Evolutionary conservation across 2,113 vertebrate species (phyloP).

Genomic region (Willisornis vidua): DNA sequence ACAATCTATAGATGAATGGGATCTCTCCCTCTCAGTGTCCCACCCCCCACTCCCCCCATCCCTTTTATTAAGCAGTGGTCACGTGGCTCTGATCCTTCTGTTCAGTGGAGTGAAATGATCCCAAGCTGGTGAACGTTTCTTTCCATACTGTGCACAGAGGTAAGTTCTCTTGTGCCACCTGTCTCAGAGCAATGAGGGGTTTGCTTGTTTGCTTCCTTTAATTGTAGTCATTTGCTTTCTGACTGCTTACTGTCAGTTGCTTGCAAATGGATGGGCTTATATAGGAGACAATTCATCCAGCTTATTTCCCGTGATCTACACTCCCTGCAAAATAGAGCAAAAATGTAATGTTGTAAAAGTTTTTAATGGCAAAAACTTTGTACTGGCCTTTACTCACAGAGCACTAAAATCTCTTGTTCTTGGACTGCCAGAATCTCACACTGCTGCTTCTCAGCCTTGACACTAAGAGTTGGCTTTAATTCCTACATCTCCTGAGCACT

Average conservation of each 20-base stretch:
- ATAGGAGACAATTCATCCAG: background rate
- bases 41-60: background rate
- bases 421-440: rapidly evolving
- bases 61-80: background rate
- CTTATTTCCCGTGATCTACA: background rate
- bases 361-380: background rate
- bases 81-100: background rate
- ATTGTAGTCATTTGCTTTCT: background rate
- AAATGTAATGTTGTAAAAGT: background rate
- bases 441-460: background rate
- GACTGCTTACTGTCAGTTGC: background rate
- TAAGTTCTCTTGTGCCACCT: slow-evolving; percentile 19
- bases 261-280: background rate
- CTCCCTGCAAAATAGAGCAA: background rate
- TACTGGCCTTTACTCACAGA: background rate
- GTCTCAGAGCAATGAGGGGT: background rate
- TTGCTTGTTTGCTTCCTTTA: background rate
- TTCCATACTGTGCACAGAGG: background rate
- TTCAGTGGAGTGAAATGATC: background rate
- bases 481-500: background rate
- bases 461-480: background rate
- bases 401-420: background rate
- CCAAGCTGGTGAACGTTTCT: background rate
- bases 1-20: slow-evolving; percentile 26
- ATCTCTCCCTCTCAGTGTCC: background rate